These are phyloP conservation scores for Eilema caniola DNA, from an alignment of 2,888 invertebrate species.

Conservation along the genomic window DNA sequence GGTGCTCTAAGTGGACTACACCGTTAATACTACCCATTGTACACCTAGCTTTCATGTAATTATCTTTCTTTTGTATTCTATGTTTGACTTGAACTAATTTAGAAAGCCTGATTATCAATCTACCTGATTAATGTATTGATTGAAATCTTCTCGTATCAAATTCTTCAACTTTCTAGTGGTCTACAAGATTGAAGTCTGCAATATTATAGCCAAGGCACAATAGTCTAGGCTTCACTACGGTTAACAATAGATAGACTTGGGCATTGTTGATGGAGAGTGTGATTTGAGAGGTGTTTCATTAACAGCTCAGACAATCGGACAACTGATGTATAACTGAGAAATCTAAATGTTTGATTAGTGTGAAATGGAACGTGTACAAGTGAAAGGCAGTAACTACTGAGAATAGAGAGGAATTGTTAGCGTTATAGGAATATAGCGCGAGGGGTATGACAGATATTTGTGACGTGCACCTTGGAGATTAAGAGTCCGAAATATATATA, in stretches of 20 bases:
- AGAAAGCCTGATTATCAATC: not conserved
- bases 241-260: not conserved
- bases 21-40: too few species aligned
- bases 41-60: not conserved
- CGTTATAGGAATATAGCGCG: not conserved
- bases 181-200: not conserved
- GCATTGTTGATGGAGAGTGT: not conserved
- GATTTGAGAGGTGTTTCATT: constrained; percentile 5
- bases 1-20: too few species aligned
- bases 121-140: not conserved
- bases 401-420: not conserved
- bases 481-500: too few species aligned
- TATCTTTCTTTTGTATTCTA: not conserved
- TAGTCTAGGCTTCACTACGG: not conserved
- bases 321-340: not conserved
- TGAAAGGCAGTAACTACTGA: not conserved
- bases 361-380: constrained; percentile 18
- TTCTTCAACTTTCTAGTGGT: not conserved
- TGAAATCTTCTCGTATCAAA: constrained; percentile 3
- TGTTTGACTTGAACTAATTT: not conserved
- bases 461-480: not conserved
- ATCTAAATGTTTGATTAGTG: constrained; percentile 15
- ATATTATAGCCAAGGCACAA: not conserved
- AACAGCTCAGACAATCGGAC: constrained; percentile 6
- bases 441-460: not conserved